Conservation (phyloP, 2,888 invertebrate genomes). For the Anorthoa munda region DNA sequence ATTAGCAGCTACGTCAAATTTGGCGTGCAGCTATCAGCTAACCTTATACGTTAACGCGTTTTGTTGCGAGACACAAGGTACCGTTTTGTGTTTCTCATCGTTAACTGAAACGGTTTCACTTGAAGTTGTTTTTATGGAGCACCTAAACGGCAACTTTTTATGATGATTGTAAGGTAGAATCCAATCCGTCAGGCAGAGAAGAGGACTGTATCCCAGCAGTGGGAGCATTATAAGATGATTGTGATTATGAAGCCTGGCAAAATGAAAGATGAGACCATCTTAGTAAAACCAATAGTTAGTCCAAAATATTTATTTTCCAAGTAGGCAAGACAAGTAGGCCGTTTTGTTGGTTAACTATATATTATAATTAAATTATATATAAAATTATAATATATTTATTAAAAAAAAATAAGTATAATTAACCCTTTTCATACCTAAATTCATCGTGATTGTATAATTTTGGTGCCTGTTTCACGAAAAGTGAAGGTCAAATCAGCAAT, state of each 20-base stretch:
- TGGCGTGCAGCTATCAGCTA: constrained; percentile 47
- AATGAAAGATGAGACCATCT: neutral
- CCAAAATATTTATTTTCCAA: too few species aligned
- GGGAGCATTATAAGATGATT: too few species aligned
- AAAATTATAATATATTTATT: too few species aligned
- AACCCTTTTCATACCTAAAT: too few species aligned
- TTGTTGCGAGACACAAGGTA: constrained; percentile 7
- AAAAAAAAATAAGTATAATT: too few species aligned
- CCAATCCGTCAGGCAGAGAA: too few species aligned
- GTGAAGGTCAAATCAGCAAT: neutral
- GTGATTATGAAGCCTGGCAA: too few species aligned
- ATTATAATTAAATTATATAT: too few species aligned
- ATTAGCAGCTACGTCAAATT: constrained; percentile 63
- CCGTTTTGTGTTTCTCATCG: constrained; percentile 13
- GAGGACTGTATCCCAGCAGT: too few species aligned
- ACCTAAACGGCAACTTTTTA: neutral
- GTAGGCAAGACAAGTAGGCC: too few species aligned
- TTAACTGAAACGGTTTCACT: constrained; percentile 19
- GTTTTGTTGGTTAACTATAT: too few species aligned
- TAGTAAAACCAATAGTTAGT: too few species aligned
- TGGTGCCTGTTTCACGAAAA: neutral
- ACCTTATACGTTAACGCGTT: constrained; percentile 29
- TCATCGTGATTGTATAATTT: neutral
- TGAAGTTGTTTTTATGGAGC: constrained; percentile 21
- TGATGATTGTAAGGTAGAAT: neutral